A percentile compares a stretch with the other conserved stretches of the same genome.
Evolutionary conservation across 2,888 invertebrate species (phyloP).

Genomic region (Hypomecis atomaria): DNA sequence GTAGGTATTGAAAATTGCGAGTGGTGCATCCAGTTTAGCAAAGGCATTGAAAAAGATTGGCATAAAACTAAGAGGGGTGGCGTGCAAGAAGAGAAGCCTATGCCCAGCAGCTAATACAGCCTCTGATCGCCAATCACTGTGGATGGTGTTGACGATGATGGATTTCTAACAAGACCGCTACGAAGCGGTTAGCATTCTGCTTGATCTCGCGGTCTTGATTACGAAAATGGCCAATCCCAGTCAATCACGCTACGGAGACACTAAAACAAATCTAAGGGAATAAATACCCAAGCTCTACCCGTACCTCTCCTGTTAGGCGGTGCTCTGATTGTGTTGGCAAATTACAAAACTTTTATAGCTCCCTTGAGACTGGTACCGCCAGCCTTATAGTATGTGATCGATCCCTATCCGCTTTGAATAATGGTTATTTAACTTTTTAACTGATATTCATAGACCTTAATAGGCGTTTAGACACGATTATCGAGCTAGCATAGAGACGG

Average conservation of each 20-base stretch:
- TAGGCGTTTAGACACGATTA: constrained; percentile 4
- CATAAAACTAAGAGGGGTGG: too few relatives aligned
- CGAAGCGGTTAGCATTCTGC: too few relatives aligned
- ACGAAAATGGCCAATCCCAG: not conserved
- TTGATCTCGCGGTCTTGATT: too few relatives aligned
- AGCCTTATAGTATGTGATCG: constrained; percentile 32
- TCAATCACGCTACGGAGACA: not conserved
- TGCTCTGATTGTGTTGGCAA: constrained; percentile 54
- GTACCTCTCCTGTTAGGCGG: constrained; percentile 40
- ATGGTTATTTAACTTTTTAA: constrained; percentile 41
- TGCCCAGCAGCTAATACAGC: too few relatives aligned
- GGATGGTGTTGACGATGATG: too few relatives aligned
- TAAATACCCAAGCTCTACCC: constrained; percentile 4
- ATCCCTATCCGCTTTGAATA: constrained; percentile 41
- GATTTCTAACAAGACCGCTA: too few relatives aligned
- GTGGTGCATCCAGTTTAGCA: too few relatives aligned
- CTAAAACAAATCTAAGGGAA: not conserved
- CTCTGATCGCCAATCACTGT: too few relatives aligned
- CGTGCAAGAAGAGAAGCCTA: too few relatives aligned
- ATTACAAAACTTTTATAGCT: constrained; percentile 69
- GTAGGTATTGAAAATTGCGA: too few relatives aligned
- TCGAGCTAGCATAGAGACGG: not conserved
- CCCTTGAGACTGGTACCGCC: constrained; percentile 56
- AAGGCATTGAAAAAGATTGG: too few relatives aligned
- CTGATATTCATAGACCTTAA: constrained; percentile 33